Percentiles rank a stretch among this genome's conserved stretches.
Conservation (phyloP, 2,113 vertebrate genomes). For the Micromys minutus region DNA sequence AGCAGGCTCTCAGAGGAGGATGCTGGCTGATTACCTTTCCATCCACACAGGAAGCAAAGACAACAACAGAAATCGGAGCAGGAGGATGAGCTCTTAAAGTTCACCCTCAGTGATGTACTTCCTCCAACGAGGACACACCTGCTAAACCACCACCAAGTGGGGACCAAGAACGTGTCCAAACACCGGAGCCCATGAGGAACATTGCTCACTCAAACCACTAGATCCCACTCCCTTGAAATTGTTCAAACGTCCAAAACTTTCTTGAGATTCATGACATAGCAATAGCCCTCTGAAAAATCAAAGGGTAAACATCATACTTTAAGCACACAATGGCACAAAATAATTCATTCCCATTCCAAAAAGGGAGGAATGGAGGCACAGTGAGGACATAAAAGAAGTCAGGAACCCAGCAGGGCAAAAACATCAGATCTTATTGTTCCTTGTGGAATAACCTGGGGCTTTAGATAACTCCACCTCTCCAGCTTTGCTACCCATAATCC, state of each 20-base stretch:
- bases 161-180: background rate
- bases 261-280: background rate
- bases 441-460: background rate
- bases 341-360: background rate
- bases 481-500: background rate
- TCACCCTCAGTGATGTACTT: background rate
- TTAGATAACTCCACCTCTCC: background rate
- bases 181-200: background rate
- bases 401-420: background rate
- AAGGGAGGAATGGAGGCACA: background rate
- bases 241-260: background rate
- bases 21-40: background rate
- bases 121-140: background rate
- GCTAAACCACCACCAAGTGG: background rate
- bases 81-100: background rate
- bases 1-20: background rate
- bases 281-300: background rate
- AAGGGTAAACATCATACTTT: background rate
- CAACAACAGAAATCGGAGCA: background rate
- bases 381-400: background rate
- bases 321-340: background rate
- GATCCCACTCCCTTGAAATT: background rate
- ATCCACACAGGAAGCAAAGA: background rate
- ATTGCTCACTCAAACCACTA: background rate
- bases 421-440: background rate